phyloP scores from a whole-genome alignment of 2,113 vertebrate genomes.

The Cephalopholis sonnerati region DNA sequence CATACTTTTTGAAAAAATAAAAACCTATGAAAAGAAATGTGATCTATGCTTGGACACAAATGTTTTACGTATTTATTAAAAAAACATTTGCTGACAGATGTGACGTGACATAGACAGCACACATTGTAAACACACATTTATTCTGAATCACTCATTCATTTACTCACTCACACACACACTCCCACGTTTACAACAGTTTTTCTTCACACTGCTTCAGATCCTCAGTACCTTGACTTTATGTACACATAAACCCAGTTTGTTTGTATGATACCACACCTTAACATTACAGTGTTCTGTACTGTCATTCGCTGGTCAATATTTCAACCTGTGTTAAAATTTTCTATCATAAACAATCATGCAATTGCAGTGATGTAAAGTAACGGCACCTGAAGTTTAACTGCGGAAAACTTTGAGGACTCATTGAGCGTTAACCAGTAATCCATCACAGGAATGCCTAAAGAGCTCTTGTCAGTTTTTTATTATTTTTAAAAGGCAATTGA shows the following conservation, averaged over 20 bases:
- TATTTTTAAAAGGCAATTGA: constrained; percentile 10
- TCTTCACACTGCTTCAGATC: constrained; percentile 28
- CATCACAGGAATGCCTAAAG: constrained; percentile 3
- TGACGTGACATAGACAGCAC: constrained; percentile 38
- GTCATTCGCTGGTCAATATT: not conserved
- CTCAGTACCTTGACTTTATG: constrained; percentile 51
- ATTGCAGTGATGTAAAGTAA: constrained; percentile 4
- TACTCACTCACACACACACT: constrained; percentile 26
- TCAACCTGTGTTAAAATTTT: constrained; percentile 6
- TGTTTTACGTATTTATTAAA: constrained; percentile 77
- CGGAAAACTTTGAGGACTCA: not conserved
- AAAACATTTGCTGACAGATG: constrained; percentile 54
- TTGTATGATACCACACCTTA: constrained; percentile 7
- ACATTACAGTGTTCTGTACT: constrained; percentile 30
- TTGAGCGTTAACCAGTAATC: constrained; percentile 37
- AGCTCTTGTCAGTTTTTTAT: not conserved
- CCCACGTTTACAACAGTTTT: not conserved
- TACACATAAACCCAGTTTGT: constrained; percentile 51
- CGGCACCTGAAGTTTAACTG: constrained; percentile 3
- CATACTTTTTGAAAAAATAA: not conserved
- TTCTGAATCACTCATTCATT: constrained; percentile 18
- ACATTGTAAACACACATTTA: constrained; percentile 43
- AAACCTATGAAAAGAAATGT: constrained; percentile 23
- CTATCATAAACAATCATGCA: constrained; percentile 33
- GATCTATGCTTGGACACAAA: constrained; percentile 30